Evolutionary conservation across 1,140 invertebrate genomes (phyloP).

Genomic region (Brachionus asplanchnoidis): DNA sequence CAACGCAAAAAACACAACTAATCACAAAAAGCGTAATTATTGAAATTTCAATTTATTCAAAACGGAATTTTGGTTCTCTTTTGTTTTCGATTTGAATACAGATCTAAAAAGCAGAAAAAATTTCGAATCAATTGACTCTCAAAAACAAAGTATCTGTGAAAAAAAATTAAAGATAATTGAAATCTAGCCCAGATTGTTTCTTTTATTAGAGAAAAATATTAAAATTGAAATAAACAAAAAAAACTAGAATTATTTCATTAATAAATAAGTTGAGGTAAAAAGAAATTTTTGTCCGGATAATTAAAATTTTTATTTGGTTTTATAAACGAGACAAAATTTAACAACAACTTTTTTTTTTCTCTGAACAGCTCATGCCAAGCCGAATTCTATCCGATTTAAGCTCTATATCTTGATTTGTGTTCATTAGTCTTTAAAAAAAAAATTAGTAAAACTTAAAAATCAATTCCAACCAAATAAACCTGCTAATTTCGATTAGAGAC

Average conservation of each 20-base stretch:
- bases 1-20: background rate
- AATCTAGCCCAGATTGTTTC: background rate
- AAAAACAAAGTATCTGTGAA: background rate
- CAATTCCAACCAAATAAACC: conserved; percentile 46
- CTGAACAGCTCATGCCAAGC: background rate
- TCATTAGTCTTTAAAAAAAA: conserved; percentile 23
- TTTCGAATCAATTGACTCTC: background rate
- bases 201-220: background rate
- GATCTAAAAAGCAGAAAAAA: background rate
- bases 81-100: background rate
- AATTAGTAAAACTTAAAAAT: background rate
- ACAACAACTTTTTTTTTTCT: conserved; percentile 23
- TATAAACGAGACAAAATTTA: background rate
- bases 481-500: conserved; percentile 57
- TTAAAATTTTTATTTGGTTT: background rate
- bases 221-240: background rate
- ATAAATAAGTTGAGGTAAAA: background rate
- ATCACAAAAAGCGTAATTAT: background rate
- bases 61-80: background rate
- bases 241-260: background rate
- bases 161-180: background rate
- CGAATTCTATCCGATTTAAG: conserved; percentile 19
- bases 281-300: background rate
- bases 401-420: conserved; percentile 37
- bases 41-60: background rate